Base-by-base conservation (phyloP, 2,113 vertebrate genomes). In the Petaurus breviceps region DNA sequence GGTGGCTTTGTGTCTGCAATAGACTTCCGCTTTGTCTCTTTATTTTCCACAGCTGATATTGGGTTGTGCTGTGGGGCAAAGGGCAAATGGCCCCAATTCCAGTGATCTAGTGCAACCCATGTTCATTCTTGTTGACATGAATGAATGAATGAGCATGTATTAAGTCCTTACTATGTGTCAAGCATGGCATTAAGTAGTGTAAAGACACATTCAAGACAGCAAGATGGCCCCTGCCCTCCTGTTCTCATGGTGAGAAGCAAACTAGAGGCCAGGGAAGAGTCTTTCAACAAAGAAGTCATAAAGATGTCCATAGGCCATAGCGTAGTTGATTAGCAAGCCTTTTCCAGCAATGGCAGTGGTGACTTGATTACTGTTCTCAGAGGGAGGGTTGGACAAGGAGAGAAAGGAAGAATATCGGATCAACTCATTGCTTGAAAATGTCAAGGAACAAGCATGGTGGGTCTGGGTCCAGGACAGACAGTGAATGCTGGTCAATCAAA, bases 11-110 rank as follows among this genome's bases (percentile, higher is more conserved):
- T 95, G 97, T 0, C 94, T 98, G 68, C 93, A 47, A 51, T 91
- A 91, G 95, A 95, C 94, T 97, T 96, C 97, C 97, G 93, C 97
- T 96, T 97, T 97, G 96, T 94, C 95, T 96, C 96, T 97, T 97
- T 96, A 94, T 97, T 97, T 96, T 97, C 93, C 96, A 51, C 89
- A 93, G 53, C 97, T 98, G 97, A 97, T 96, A 89, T 94, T 37
- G 28, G 51, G 94, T 92, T 91, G 94, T 92, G 52, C 95, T 93
- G 49, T 93, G 28, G 94, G 96, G 96, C 96, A 98, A 97, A 95
- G 96, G 93, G 95, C 95, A 97, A 93, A 93, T 95, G 97, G 96
- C 93, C 91, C 91, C 68, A 92, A 97, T 97, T 97, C 97, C 96
- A 68, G 93, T 90, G 93, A 90, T 94, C 95, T 95, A 97, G 96